A percentile compares a stretch with the other conserved stretches of the same genome.
Conservation (phyloP, 2,113 vertebrate genomes). For the Motacilla tschutschensis region DNA sequence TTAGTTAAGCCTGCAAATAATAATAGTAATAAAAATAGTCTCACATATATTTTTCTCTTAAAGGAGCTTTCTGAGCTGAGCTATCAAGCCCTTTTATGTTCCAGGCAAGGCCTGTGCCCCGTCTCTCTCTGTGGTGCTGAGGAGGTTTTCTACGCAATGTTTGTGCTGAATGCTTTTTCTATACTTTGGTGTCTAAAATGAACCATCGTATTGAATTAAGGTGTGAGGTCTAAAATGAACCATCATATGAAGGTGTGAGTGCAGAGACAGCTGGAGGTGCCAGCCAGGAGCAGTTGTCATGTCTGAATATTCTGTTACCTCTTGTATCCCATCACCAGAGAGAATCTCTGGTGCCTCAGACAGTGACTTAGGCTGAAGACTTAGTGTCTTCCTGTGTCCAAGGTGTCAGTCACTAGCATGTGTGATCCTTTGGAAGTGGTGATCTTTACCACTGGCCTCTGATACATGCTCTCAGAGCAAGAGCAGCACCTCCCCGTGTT, state of each 20-base stretch:
- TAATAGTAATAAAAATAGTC: slow-evolving; percentile 42
- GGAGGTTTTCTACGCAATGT: neutral
- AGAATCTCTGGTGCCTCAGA: neutral
- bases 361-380: neutral
- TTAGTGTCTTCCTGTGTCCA: rapidly evolving
- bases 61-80: neutral
- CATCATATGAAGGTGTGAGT: rapidly evolving
- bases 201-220: rapidly evolving
- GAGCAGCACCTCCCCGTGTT: neutral
- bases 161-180: neutral
- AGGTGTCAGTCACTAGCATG: no score
- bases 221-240: neutral
- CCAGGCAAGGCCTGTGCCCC: neutral
- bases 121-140: neutral
- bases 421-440: neutral
- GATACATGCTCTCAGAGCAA: neutral
- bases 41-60: neutral
- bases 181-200: neutral
- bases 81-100: neutral
- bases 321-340: neutral
- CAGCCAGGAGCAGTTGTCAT: neutral
- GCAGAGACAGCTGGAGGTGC: neutral
- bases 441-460: rapidly evolving
- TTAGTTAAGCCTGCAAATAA: slow-evolving; percentile 62
- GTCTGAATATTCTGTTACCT: neutral